These are phyloP conservation scores for Macrosiphum euphorbiae DNA, from an alignment of 2,888 invertebrate species.

Conservation along the genomic window DNA sequence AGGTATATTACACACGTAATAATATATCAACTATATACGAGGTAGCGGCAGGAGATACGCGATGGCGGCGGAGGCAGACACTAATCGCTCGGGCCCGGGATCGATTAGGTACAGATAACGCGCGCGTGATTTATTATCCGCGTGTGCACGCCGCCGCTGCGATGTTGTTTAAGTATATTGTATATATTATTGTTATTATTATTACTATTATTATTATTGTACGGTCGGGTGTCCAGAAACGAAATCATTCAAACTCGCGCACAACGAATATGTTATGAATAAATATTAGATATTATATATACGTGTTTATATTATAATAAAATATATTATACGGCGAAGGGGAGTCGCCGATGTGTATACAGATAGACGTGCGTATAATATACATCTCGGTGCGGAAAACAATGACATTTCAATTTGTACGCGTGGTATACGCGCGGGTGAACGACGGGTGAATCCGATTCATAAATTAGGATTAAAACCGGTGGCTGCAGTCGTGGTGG, in stretches of 20 bases:
- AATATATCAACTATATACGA: conserved; percentile 12
- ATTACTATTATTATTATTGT: not conserved
- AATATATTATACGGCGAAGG: not conserved
- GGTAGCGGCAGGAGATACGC: conserved; percentile 29
- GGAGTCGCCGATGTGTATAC: conserved; percentile 1
- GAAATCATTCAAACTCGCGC: conserved; percentile 5
- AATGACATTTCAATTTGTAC: conserved; percentile 62
- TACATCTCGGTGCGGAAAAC: conserved; percentile 47
- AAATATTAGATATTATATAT: conserved; percentile 15
- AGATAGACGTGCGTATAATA: conserved; percentile 5
- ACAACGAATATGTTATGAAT: not conserved
- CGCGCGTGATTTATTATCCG: conserved; percentile 47
- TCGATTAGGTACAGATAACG: conserved; percentile 59
- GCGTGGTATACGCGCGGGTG: conserved; percentile 24
- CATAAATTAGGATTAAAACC: conserved; percentile 64
- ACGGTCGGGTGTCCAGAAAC: not conserved
- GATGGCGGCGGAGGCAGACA: conserved; percentile 26
- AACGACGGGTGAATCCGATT: conserved; percentile 55
- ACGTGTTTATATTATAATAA: conserved; percentile 11
- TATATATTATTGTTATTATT: not conserved
- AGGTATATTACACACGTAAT: not conserved
- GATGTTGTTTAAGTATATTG: not conserved
- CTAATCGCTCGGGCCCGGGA: conserved; percentile 46
- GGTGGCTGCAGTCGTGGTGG: conserved; percentile 25
- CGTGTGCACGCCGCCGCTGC: not conserved